Percentiles rank a stretch among this genome's conserved stretches.
Conservation (phyloP, 2,888 invertebrate genomes). For the Hemithea aestivaria region DNA sequence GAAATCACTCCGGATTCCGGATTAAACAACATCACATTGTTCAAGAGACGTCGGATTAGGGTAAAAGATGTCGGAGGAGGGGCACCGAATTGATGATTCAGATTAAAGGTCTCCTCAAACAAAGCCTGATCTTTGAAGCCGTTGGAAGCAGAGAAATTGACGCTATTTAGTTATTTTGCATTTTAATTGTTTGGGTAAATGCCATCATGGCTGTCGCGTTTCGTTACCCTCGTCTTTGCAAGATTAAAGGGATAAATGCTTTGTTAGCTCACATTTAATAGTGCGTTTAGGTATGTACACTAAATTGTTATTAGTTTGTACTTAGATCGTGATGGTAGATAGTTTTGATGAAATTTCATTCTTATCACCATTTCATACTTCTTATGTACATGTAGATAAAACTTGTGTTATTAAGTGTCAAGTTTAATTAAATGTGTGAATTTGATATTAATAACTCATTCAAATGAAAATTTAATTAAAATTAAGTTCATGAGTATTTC, state of each 20-base stretch:
- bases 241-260: conserved; percentile 26
- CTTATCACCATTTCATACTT: too few relatives aligned
- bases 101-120: conserved; percentile 37
- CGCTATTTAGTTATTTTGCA: conserved; percentile 31
- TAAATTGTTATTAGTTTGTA: background rate
- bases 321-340: background rate
- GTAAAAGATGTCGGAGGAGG: conserved; percentile 10
- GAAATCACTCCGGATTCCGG: conserved; percentile 14
- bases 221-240: conserved; percentile 27
- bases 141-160: conserved; percentile 30
- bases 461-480: too few relatives aligned
- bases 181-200: conserved; percentile 32
- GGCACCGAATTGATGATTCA: conserved; percentile 37
- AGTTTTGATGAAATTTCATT: too few relatives aligned
- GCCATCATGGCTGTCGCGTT: conserved; percentile 26
- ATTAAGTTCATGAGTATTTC: too few relatives aligned
- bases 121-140: conserved; percentile 29
- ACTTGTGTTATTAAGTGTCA: too few relatives aligned
- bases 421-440: too few relatives aligned
- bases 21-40: conserved; percentile 19
- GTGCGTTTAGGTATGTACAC: conserved; percentile 3
- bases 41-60: conserved; percentile 24
- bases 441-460: too few relatives aligned
- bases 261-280: conserved; percentile 20
- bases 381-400: too few relatives aligned